These are phyloP conservation scores for Trematomus loennbergii DNA, from an alignment of 2,113 vertebrate species.

Conservation along the genomic window DNA sequence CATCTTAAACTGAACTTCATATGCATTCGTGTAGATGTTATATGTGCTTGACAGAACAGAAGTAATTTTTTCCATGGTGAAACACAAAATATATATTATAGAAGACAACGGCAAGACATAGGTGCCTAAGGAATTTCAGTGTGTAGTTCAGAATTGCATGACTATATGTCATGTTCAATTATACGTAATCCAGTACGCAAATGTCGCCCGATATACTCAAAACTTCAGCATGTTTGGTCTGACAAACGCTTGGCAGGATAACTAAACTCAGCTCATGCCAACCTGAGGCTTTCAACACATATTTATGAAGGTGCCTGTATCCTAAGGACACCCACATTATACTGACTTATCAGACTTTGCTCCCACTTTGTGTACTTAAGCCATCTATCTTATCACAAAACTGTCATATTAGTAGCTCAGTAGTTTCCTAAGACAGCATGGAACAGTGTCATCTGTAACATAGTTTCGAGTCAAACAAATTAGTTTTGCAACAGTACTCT, in stretches of 20 bases:
- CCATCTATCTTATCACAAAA: conserved; percentile 31
- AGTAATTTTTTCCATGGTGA: background rate
- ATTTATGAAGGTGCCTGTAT: conserved; percentile 67
- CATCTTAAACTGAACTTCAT: background rate
- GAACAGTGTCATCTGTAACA: conserved; percentile 28
- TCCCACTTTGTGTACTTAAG: conserved; percentile 33
- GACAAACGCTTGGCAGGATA: conserved; percentile 59
- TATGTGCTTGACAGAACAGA: background rate
- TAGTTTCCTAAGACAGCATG: background rate
- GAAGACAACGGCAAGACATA: background rate
- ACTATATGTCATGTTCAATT: conserved; percentile 42
- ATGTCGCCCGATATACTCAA: conserved; percentile 61
- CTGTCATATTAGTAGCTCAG: conserved; percentile 10
- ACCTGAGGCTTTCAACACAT: conserved; percentile 58
- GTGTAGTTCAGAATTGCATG: conserved; percentile 20
- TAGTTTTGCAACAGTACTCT: conserved; percentile 24
- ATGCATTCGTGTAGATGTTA: background rate
- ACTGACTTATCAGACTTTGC: conserved; percentile 32
- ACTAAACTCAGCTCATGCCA: conserved; percentile 25
- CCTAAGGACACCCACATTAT: conserved; percentile 49
- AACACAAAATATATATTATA: background rate
- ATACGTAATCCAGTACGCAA: conserved; percentile 47
- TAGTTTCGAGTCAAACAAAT: conserved; percentile 25
- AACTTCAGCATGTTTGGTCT: conserved; percentile 57
- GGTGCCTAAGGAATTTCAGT: conserved; percentile 1